A percentile compares a stretch with the other conserved stretches of the same genome.
Conservation (phyloP, 2,888 invertebrate species). For the Octonoba sinensis region DNA sequence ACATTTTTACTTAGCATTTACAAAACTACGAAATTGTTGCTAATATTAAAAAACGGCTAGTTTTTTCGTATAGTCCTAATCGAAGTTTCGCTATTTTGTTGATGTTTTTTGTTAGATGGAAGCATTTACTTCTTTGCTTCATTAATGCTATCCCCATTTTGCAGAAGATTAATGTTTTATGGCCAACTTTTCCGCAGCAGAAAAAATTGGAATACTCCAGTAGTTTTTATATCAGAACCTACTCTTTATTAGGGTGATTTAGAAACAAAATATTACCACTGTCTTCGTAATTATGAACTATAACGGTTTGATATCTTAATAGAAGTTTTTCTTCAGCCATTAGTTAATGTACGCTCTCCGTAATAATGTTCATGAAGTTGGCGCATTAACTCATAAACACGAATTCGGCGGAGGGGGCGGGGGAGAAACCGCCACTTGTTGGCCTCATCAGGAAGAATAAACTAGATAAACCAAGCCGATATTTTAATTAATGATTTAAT, state of each 20-base stretch:
- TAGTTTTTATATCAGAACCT: constrained; percentile 14
- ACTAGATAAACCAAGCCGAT: background rate
- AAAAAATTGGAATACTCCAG: constrained; percentile 16
- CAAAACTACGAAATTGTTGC: constrained; percentile 26
- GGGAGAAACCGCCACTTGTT: constrained; percentile 4
- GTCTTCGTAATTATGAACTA: constrained; percentile 23
- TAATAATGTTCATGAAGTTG: constrained; percentile 5
- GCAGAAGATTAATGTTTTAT: constrained; percentile 12
- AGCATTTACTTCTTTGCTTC: constrained; percentile 17
- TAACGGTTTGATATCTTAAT: constrained; percentile 45
- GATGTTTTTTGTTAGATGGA: constrained; percentile 19
- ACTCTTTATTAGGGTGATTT: constrained; percentile 11
- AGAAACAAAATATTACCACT: constrained; percentile 33
- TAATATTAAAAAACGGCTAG: constrained; percentile 11
- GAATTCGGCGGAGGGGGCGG: background rate
- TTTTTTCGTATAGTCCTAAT: background rate
- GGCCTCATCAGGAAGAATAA: constrained; percentile 7
- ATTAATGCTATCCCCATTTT: constrained; percentile 23
- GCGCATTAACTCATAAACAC: constrained; percentile 20
- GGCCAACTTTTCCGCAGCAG: background rate
- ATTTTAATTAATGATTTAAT: constrained; percentile 33
- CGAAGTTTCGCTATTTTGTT: background rate
- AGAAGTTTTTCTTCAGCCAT: constrained; percentile 17
- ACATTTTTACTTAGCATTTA: constrained; percentile 10
- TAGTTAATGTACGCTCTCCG: constrained; percentile 7